Evolutionary conservation across 2,113 vertebrate genomes (phyloP).

Genomic region (Odocoileus hemionus): DNA sequence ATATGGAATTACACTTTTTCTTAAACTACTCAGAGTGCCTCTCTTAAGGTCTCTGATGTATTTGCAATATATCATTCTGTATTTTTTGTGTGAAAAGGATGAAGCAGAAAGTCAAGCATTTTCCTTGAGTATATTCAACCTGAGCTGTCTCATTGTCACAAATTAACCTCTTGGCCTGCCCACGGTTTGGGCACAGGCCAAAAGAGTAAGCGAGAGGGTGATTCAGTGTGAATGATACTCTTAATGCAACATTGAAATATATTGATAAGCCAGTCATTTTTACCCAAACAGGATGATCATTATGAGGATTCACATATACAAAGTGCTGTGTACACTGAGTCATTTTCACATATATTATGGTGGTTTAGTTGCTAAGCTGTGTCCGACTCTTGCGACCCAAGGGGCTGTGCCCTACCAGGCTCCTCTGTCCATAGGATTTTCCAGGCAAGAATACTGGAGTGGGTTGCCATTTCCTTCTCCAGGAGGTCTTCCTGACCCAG

Average conservation of each 20-base stretch:
- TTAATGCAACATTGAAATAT: background rate
- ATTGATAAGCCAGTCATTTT: background rate
- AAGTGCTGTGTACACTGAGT: background rate
- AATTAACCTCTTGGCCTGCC: background rate
- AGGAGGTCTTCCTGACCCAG: background rate
- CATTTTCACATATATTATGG: background rate
- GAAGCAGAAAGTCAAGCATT: background rate
- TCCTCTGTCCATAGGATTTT: background rate
- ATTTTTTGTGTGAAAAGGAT: background rate
- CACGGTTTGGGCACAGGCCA: background rate
- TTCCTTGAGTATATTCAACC: background rate
- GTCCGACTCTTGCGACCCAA: background rate
- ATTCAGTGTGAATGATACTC: background rate
- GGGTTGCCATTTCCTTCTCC: background rate
- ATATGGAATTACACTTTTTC: background rate
- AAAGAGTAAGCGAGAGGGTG: background rate
- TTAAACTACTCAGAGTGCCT: background rate
- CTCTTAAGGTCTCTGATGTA: background rate
- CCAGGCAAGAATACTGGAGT: background rate
- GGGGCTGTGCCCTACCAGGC: background rate
- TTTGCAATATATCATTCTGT: background rate
- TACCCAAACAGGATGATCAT: background rate
- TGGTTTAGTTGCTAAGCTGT: background rate
- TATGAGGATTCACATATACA: background rate
- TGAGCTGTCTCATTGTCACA: background rate